Evolutionary conservation across 2,797 vertebrate species (phyloP).

Genomic region (Danio choprae): DNA sequence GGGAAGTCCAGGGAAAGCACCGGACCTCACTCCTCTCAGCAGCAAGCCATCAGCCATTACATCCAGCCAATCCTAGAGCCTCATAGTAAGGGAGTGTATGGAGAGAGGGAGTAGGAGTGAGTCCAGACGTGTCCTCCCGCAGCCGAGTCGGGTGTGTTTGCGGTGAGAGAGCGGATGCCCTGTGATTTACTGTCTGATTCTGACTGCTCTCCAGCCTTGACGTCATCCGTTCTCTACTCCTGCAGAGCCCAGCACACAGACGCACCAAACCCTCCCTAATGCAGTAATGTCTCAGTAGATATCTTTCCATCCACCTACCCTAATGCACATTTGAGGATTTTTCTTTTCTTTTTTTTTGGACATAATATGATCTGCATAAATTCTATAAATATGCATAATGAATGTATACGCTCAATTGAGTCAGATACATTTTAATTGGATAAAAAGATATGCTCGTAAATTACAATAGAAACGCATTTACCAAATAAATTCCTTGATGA

Average conservation of each 20-base stretch:
- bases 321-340: no score
- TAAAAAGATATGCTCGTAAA: no score
- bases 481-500: no score
- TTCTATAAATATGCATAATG: no score
- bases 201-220: conserved; percentile 61
- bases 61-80: conserved; percentile 33
- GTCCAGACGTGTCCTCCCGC: conserved; percentile 48
- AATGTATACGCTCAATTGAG: no score
- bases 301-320: no score
- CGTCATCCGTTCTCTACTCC: conserved; percentile 48
- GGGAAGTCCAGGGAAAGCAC: conserved; percentile 61
- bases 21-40: conserved; percentile 28
- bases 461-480: no score
- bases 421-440: no score
- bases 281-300: conserved; percentile 56
- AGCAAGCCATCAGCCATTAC: conserved; percentile 24
- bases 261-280: conserved; percentile 57
- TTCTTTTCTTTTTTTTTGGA: no score
- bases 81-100: conserved; percentile 32
- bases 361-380: no score
- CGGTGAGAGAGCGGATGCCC: conserved; percentile 48
- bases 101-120: conserved; percentile 25
- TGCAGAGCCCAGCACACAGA: conserved; percentile 59
- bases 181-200: conserved; percentile 75
- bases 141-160: conserved; percentile 54